phyloP scores from a whole-genome alignment of 2,888 invertebrate genomes.

The Diaprepes abbreviatus region DNA sequence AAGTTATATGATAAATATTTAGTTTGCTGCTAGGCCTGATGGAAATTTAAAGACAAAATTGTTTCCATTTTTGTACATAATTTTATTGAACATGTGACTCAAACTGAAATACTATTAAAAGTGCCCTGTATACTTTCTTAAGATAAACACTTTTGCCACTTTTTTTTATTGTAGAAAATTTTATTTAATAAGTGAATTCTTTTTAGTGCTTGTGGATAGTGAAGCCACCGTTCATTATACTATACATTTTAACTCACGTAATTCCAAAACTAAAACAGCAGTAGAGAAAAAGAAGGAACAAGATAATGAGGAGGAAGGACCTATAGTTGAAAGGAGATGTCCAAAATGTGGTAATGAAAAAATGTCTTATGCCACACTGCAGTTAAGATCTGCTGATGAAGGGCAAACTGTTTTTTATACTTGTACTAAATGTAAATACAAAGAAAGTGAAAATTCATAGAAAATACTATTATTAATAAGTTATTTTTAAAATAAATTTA shows the following conservation, averaged over 20 bases:
- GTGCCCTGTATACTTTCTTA: too few relatives aligned
- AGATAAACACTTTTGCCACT: too few relatives aligned
- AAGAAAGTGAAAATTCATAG: conserved; percentile 83
- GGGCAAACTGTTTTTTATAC: conserved; percentile 99
- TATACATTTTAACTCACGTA: conserved; percentile 78
- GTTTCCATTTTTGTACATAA: too few relatives aligned
- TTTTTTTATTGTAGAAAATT: too few relatives aligned
- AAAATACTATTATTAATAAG: too few relatives aligned
- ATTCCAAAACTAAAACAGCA: conserved; percentile 65
- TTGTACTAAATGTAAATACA: conserved; percentile 90
- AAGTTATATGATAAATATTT: too few relatives aligned
- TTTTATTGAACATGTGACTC: too few relatives aligned
- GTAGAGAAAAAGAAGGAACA: conserved; percentile 59
- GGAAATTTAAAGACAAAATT: too few relatives aligned
- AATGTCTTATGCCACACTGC: conserved; percentile 96
- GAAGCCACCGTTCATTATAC: conserved; percentile 77
- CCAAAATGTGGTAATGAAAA: conserved; percentile 89
- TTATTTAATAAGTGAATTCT: too few relatives aligned
- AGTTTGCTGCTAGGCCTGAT: too few relatives aligned
- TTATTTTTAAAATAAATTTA: too few relatives aligned
- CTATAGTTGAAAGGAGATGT: conserved; percentile 85
- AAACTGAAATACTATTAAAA: too few relatives aligned
- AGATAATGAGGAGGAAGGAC: conserved; percentile 77
- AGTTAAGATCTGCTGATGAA: conserved; percentile 97
- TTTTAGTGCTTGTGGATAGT: conserved; percentile 37